Conservation (phyloP, 1,140 invertebrate genomes). For the Drosophila tristis region DNA sequence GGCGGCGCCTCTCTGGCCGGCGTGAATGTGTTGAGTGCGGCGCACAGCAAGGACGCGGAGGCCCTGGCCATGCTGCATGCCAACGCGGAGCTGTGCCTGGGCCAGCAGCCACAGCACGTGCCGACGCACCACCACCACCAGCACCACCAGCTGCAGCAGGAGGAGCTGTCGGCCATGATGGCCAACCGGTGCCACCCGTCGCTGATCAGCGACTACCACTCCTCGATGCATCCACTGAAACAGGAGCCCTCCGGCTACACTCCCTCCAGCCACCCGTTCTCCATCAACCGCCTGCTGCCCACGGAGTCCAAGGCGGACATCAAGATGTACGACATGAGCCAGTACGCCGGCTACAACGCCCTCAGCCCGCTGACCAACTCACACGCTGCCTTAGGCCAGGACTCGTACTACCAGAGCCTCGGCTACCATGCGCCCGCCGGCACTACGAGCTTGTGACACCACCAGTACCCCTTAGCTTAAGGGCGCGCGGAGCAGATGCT, state of each 20-base stretch:
- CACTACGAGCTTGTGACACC: slow-evolving; percentile 89
- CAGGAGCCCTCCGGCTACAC: slow-evolving; percentile 91
- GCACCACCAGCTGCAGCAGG: slow-evolving; percentile 85
- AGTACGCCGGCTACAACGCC: slow-evolving; percentile 88
- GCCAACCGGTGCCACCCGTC: slow-evolving; percentile 87
- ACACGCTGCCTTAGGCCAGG: slow-evolving; percentile 87
- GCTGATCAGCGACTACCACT: slow-evolving; percentile 86
- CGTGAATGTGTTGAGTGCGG: slow-evolving; percentile 67
- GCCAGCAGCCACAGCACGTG: slow-evolving; percentile 85
- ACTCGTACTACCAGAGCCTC: slow-evolving; percentile 92
- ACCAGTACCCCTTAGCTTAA: slow-evolving; percentile 90
- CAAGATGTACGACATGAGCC: slow-evolving; percentile 92
- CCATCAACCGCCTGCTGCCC: slow-evolving; percentile 95
- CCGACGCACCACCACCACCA: slow-evolving; percentile 85
- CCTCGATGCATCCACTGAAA: slow-evolving; percentile 90
- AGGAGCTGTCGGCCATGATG: slow-evolving; percentile 89
- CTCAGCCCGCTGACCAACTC: slow-evolving; percentile 87
- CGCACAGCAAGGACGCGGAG: slow-evolving; percentile 85
- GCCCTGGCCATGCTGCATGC: slow-evolving; percentile 87
- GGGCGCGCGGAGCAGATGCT: slow-evolving; percentile 84
- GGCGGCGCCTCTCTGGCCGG: slow-evolving; percentile 67
- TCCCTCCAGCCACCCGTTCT: slow-evolving; percentile 94
- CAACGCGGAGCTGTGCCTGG: slow-evolving; percentile 78
- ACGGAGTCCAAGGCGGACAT: slow-evolving; percentile 93
- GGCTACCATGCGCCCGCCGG: slow-evolving; percentile 90